Evolutionary conservation across 2,888 invertebrate species (phyloP).

Genomic region (Hydrotaea cyrtoneurina): DNA sequence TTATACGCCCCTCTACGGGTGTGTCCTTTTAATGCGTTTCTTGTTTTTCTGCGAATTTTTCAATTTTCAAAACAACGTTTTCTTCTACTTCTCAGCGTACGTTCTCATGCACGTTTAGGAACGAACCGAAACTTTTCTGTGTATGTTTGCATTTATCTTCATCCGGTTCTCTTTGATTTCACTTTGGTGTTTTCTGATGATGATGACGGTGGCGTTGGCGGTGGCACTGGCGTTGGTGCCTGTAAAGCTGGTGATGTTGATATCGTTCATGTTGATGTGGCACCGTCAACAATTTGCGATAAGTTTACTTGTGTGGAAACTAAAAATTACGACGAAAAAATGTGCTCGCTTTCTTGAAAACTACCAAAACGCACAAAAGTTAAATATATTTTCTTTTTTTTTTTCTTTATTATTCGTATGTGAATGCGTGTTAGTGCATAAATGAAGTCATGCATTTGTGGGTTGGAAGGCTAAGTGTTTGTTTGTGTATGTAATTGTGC

Average conservation of each 20-base stretch:
- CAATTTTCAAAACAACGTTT: not conserved
- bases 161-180: constrained; percentile 32
- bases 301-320: constrained; percentile 51
- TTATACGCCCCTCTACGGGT: not conserved
- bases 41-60: constrained; percentile 22
- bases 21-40: constrained; percentile 35
- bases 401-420: not conserved
- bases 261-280: constrained; percentile 13
- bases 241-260: not conserved
- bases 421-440: constrained; percentile 18
- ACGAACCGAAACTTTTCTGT: constrained; percentile 42
- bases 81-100: constrained; percentile 21
- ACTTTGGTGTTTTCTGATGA: not conserved
- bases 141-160: constrained; percentile 51
- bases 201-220: not conserved
- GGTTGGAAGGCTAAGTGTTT: not conserved
- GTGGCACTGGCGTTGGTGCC: not conserved
- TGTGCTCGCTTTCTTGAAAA: not conserved
- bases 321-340: constrained; percentile 39
- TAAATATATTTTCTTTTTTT: not conserved
- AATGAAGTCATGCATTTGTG: constrained; percentile 15
- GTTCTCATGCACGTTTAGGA: constrained; percentile 35
- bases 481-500: constrained; percentile 18
- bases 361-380: constrained; percentile 15
- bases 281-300: constrained; percentile 48